Base-by-base conservation (phyloP, 2,113 vertebrate genomes). In the Probosciger aterrimus region DNA sequence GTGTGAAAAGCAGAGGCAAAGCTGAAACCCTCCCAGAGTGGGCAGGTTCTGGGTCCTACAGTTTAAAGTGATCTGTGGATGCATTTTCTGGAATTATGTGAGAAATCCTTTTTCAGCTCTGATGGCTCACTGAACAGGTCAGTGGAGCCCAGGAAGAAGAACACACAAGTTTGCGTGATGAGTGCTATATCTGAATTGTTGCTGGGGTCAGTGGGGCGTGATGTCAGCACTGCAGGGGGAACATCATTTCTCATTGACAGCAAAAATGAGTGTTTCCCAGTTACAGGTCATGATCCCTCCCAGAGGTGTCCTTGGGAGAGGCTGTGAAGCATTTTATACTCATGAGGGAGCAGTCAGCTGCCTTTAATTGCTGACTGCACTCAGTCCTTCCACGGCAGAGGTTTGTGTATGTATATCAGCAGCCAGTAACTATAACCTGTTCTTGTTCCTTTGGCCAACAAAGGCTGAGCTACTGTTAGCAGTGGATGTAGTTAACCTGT, bases 241-340 rank as follows among this genome's bases (percentile, higher is more conserved):
- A 31, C 57, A 37, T 84, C 14, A 28, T 91, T 93, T 93, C 60
- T 88, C 3, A 7, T 31, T 79, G 86, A 71, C 78, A 71, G 62
- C 52, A 55, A 59, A 86, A 74, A 88, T 47, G 50, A 41, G 69
- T 71, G 22, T 82, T 93, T 91, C 81, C 55, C 81, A 27, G 3
- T 22, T 76, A 57, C 65, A 82, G 50, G 50, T 75, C 93, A 57
- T 30, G 43, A 43, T 92, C 52, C 55, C 31, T 91, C 62, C 46
- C 65, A 76, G 30, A 14, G 9, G 35, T 85, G 91, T 91, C 96
- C 94, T 96, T 97, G 86, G 24, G 47, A 55, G 57, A 93, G 52
- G 74, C 91, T 93, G 65, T 92, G 94, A 88, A 95, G 69, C 83
- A 9, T 95, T 93, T 86, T 84, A 28, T 71, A 25, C 55, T 53